Evolutionary conservation across 2,888 invertebrate genomes (phyloP), one percentile per base, ranked within the genome.

Genomic region (Liodrosophila aerea): DNA sequence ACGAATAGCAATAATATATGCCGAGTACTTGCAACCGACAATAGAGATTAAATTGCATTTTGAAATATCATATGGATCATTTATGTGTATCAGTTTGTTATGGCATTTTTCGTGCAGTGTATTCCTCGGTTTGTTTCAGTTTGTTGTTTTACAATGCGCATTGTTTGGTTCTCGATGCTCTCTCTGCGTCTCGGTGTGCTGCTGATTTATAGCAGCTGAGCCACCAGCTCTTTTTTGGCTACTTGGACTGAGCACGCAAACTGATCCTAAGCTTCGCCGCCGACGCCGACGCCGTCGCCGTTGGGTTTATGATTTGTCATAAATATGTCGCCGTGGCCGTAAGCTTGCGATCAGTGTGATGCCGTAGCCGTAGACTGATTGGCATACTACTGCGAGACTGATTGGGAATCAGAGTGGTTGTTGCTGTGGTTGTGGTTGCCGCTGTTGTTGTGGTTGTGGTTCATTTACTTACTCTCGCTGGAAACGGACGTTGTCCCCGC

Each of bases 401-500:
- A 49, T 53, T 64, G 64, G 64, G n/a, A 59, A 33, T 52, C 15
- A 37, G 7, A 15, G 9, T 36, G 8, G 4, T 2, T n/a, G n/a
- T n/a, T n/a, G n/a, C n/a, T n/a, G n/a, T n/a, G n/a, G n/a, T n/a
- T n/a, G n/a, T n/a, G n/a, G 8, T 9, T 1, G 16, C 4, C 3
- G 36, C 5, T 33, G 33, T 13, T 7, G 13, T 5, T 34, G 34
- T 12, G 13, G 13, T 44, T 58, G 27, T 43, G 7, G 12, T n/a
- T 34, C 1, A 2, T 29, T 64, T 68, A 83, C 90, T 91, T 90
- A 94, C 94, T 92, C 94, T 93, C 88, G 93, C 92, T 91, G 93
- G 93, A 91, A 94, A 94, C 85, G 94, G 94, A 89, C 94, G 92
- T 91, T 94, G 94, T 91, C 94, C 93, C 90, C 94, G 92, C 83